phyloP scores from a whole-genome alignment of 2,797 vertebrate genomes.

The Mormyrops boulengeri region DNA sequence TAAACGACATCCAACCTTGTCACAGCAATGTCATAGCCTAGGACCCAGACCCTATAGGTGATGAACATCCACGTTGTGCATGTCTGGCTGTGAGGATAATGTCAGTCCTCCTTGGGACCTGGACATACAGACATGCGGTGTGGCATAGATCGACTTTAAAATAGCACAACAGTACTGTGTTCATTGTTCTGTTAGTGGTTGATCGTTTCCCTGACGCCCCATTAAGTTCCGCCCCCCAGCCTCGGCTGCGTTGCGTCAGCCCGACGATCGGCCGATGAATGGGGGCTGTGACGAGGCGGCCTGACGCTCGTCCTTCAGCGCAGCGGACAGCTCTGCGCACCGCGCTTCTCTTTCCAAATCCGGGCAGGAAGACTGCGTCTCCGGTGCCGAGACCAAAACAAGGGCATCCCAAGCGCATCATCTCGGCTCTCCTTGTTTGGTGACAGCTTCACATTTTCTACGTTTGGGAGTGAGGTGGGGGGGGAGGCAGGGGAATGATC shows the following conservation, averaged over 20 bases:
- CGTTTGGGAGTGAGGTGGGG: background rate
- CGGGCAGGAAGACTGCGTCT: background rate
- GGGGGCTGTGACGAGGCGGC: background rate
- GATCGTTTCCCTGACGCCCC: background rate
- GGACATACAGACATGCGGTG: background rate
- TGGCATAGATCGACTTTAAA: background rate
- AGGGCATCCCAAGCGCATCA: background rate
- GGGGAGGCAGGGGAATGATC: slow-evolving; percentile 52
- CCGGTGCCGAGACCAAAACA: background rate
- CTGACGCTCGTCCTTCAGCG: background rate
- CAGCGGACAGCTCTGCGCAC: background rate
- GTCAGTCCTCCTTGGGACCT: background rate
- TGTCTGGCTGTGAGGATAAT: background rate
- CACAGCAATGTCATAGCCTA: background rate
- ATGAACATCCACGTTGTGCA: background rate
- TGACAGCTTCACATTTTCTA: background rate
- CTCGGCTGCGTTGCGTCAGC: background rate
- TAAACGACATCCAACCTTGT: background rate
- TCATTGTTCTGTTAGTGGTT: background rate
- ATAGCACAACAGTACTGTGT: background rate
- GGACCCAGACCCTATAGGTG: background rate
- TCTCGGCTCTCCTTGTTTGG: background rate
- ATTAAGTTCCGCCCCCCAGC: background rate
- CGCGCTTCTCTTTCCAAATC: background rate
- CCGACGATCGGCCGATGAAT: background rate